phyloP scores from a whole-genome alignment of 2,888 invertebrate genomes.

The Omphaloscelis lunosa region DNA sequence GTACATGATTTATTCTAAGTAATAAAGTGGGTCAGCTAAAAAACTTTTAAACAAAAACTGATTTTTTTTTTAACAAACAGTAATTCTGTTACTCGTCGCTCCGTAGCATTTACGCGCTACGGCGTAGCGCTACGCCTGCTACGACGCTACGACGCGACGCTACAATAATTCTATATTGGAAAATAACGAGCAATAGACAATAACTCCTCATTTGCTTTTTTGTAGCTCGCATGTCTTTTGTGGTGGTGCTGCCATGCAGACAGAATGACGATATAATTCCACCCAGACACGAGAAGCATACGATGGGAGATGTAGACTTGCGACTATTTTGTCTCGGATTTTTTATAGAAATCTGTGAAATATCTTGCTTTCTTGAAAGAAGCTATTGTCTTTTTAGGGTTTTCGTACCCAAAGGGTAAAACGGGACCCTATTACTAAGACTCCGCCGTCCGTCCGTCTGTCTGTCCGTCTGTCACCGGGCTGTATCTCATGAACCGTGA shows the following conservation, averaged over 20 bases:
- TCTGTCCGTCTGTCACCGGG: too few relatives aligned
- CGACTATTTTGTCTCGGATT: slow-evolving; percentile 11
- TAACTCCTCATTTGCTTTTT: slow-evolving; percentile 63
- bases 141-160: slow-evolving; percentile 11
- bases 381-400: too few relatives aligned
- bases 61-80: not conserved
- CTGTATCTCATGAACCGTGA: too few relatives aligned
- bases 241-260: slow-evolving; percentile 67
- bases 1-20: too few relatives aligned
- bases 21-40: not conserved
- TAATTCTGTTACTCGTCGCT: slow-evolving; percentile 11
- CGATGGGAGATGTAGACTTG: slow-evolving; percentile 13
- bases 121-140: slow-evolving; percentile 42
- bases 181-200: slow-evolving; percentile 58
- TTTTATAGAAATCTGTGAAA: too few relatives aligned
- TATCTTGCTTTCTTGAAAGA: too few relatives aligned
- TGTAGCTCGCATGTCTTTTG: slow-evolving; percentile 56
- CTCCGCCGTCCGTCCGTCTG: too few relatives aligned
- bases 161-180: slow-evolving; percentile 29
- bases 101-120: slow-evolving; percentile 25
- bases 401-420: too few relatives aligned
- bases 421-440: too few relatives aligned
- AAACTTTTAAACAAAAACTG: not conserved
- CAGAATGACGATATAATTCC: slow-evolving; percentile 61
- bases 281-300: slow-evolving; percentile 39